These are phyloP conservation scores for Eulithis testata DNA, from an alignment of 2,888 invertebrate species.

Conservation along the genomic window DNA sequence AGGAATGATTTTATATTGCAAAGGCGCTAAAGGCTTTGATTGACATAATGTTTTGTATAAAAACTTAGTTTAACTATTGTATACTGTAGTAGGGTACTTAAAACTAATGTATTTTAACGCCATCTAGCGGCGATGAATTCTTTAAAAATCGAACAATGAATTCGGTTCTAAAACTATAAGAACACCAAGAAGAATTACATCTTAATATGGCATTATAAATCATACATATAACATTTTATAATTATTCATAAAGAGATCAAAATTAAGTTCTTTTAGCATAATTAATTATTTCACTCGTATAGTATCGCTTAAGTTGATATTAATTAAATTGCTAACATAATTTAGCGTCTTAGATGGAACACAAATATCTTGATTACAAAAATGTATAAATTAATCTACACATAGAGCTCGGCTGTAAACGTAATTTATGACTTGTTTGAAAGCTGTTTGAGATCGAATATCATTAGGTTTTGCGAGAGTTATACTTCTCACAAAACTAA, in stretches of 20 bases:
- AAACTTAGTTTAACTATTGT: slow-evolving; percentile 2
- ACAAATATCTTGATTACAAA: slow-evolving; percentile 7
- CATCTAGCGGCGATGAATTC: slow-evolving; percentile 29
- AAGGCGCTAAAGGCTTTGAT: not conserved
- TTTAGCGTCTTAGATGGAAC: slow-evolving; percentile 11
- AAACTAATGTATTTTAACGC: slow-evolving; percentile 30
- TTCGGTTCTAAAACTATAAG: slow-evolving; percentile 42
- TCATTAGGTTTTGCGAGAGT: not conserved
- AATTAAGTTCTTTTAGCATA: slow-evolving; percentile 45
- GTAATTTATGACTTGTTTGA: too few relatives aligned
- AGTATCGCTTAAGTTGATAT: slow-evolving; percentile 10
- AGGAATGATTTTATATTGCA: not conserved
- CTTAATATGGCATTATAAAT: slow-evolving; percentile 82
- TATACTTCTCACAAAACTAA: too few relatives aligned
- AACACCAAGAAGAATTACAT: slow-evolving; percentile 72
- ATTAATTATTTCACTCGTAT: slow-evolving; percentile 24
- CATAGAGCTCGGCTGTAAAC: not conserved
- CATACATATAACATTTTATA: slow-evolving; percentile 72
- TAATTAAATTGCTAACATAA: slow-evolving; percentile 12
- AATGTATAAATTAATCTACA: slow-evolving; percentile 5
- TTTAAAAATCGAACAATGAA: slow-evolving; percentile 28
- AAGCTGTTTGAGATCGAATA: not conserved
- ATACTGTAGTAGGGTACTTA: slow-evolving; percentile 10
- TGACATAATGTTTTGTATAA: not conserved
- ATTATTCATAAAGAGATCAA: slow-evolving; percentile 82